Base-by-base conservation (phyloP, 2,797 vertebrate species). In the Anisognathus igniventris region DNA sequence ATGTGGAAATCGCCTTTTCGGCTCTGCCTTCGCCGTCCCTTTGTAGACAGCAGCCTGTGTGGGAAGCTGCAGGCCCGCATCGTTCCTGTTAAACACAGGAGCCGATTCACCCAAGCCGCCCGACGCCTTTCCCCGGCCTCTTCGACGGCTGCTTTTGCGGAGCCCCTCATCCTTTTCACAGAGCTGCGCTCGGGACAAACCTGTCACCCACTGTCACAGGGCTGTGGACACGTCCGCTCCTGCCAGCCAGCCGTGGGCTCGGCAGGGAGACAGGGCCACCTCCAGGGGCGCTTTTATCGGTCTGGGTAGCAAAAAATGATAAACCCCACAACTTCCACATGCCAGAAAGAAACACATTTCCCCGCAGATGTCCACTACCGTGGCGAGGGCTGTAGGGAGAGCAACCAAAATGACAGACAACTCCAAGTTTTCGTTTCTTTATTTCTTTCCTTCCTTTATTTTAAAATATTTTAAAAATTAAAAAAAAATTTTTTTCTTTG, bases 401-500 rank as follows among this genome's bases (percentile, higher is more conserved):
- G 13, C 33, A 64, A 65, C 4, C 20, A 48, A 62, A 86, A 77
- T 10, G n/a, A 27, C 50, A 71, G 53, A 33, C 3, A 42, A 2
- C 17, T 51, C 24, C 22, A 48, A 18, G 4, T 48, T 86, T 68
- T 57, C 7, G 8, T 74, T 89, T 48, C 5, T 86, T 61, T 44
- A 2, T 54, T 16, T 50, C 4, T 4, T 10, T 6, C 2, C 25
- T 7, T 6, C 1, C 21, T 31, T 22, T 3, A n/a, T 51, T 23
- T 10, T 25, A 5, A 33, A 7, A 2, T 25, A 57, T 25, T 24
- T 47, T 8, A 14, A 4, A 27, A 12, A 17, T 40, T 40, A 14
- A 39, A 39, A 40, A 40, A 7, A 16, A 16, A 16, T n/a, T n/a
- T 35, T 35, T 31, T 23, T 6, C 4, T 73, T 83, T 88, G 4